A percentile compares a stretch with the other conserved stretches of the same genome.
Evolutionary conservation across 2,113 vertebrate species (phyloP).

Genomic region (Dendrocopos noguchii): DNA sequence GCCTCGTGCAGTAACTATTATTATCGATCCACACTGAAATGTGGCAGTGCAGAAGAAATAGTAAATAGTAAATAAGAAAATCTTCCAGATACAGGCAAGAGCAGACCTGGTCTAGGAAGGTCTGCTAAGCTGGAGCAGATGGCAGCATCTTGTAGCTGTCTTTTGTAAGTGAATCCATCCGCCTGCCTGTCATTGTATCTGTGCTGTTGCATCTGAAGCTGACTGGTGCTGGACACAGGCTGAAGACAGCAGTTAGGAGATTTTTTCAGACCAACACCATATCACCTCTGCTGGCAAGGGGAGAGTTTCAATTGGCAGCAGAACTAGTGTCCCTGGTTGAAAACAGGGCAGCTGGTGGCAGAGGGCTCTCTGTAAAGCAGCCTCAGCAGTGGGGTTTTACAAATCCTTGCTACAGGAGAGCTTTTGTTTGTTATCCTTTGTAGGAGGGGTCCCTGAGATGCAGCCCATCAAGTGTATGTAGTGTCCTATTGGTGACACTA

Average conservation of each 20-base stretch:
- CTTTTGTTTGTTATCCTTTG: neutral
- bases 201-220: neutral
- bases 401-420: neutral
- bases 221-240: neutral
- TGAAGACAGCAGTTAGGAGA: neutral
- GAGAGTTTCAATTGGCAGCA: neutral
- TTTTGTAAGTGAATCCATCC: neutral
- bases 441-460: neutral
- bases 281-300: neutral
- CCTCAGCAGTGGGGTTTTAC: neutral
- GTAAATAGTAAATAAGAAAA: constrained; percentile 16
- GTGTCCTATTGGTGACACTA: neutral
- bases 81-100: neutral
- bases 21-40: constrained; percentile 26
- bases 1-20: constrained; percentile 30
- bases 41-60: constrained; percentile 13
- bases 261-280: neutral
- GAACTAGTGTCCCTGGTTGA: neutral
- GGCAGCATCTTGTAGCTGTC: neutral
- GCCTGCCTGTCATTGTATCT: neutral
- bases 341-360: neutral
- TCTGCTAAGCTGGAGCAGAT: neutral
- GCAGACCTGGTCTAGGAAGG: neutral
- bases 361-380: neutral
- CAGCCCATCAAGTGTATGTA: neutral